Conservation (phyloP, 2,888 invertebrate genomes). For the Onthophagus sagittarius region DNA sequence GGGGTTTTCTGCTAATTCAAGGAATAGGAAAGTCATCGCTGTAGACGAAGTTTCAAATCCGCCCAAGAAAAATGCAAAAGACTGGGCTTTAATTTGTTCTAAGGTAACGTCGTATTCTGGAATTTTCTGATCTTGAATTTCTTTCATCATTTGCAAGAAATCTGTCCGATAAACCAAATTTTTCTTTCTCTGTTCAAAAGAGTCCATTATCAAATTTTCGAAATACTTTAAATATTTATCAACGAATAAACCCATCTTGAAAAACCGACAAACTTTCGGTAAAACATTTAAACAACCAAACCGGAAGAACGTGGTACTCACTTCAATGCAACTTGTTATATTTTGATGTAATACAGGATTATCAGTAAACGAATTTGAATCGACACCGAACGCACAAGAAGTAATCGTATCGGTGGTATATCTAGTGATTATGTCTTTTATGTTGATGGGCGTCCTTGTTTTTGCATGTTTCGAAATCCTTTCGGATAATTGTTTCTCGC, state of each 20-base stretch:
- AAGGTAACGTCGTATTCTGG: constrained; percentile 21
- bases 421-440: background rate
- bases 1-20: constrained; percentile 40
- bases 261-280: background rate
- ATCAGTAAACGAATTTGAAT: constrained; percentile 22
- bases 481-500: background rate
- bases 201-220: background rate
- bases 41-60: constrained; percentile 46
- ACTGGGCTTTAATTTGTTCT: constrained; percentile 37
- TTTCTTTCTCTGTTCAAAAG: background rate
- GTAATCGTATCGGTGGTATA: constrained; percentile 14
- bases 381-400: constrained; percentile 17
- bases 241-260: constrained; percentile 3
- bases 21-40: constrained; percentile 38
- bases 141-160: constrained; percentile 14
- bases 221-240: background rate
- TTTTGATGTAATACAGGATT: background rate
- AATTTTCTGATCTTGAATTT: constrained; percentile 2
- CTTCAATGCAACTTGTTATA: background rate
- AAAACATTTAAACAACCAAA: background rate
- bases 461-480: background rate
- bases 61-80: constrained; percentile 37
- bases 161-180: constrained; percentile 6
- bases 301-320: background rate
- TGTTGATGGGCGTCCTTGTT: background rate